Evolutionary conservation across 2,113 vertebrate genomes (phyloP).

Genomic region (Silurus meridionalis): DNA sequence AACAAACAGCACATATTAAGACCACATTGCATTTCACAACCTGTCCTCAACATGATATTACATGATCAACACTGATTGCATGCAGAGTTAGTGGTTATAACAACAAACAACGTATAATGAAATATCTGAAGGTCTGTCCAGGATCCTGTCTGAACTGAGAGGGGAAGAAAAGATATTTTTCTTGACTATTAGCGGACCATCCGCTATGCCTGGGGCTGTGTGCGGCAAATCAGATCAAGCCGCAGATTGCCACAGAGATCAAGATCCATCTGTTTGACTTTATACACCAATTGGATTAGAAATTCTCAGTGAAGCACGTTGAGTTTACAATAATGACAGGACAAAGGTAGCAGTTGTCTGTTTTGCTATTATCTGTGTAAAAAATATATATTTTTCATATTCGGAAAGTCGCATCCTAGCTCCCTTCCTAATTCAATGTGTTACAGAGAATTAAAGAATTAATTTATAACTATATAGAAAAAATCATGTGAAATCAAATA

Average conservation of each 20-base stretch:
- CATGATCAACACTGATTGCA: neutral
- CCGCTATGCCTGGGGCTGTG: constrained; percentile 17
- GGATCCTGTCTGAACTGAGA: constrained; percentile 20
- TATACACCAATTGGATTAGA: constrained; percentile 35
- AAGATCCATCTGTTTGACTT: constrained; percentile 40
- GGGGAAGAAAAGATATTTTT: constrained; percentile 18
- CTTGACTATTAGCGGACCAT: constrained; percentile 27
- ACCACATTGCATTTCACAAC: constrained; percentile 7
- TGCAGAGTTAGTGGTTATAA: constrained; percentile 19
- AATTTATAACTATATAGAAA: neutral
- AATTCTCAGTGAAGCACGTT: constrained; percentile 9
- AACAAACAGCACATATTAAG: neutral
- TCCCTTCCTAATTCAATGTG: neutral
- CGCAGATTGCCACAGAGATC: constrained; percentile 21
- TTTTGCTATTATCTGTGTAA: neutral
- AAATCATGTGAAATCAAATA: neutral
- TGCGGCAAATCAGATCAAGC: constrained; percentile 30
- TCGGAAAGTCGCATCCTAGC: neutral
- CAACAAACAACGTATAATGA: neutral
- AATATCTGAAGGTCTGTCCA: neutral
- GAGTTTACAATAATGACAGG: neutral
- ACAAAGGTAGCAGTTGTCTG: neutral
- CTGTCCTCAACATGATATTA: neutral
- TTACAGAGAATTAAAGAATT: neutral
- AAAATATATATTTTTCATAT: neutral